Conservation (phyloP, 2,797 vertebrate genomes). For the Clarias laeviceps region DNA sequence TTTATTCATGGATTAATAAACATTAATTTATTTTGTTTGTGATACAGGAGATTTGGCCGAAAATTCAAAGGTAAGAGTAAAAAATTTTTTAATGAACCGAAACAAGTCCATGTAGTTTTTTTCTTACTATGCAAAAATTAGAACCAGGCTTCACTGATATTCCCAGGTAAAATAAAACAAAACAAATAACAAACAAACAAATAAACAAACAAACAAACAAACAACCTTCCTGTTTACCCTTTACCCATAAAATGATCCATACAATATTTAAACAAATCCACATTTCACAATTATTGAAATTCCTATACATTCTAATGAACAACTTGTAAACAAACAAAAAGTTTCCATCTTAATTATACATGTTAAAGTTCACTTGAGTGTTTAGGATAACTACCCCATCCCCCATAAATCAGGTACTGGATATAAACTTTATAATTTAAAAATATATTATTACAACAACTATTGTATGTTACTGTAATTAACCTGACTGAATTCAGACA, state of each 20-base stretch:
- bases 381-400: not conserved
- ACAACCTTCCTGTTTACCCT: not conserved
- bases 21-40: conserved; percentile 4
- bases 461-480: too few species aligned
- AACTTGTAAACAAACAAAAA: not conserved
- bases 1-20: conserved; percentile 15
- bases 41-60: conserved; percentile 67
- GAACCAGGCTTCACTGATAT: too few species aligned
- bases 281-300: not conserved
- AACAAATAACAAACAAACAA: too few species aligned
- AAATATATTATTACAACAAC: not conserved
- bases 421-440: not conserved
- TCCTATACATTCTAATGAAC: not conserved
- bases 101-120: not conserved
- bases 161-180: not conserved
- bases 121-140: too few species aligned
- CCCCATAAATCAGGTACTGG: not conserved
- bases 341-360: not conserved
- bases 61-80: conserved; percentile 61
- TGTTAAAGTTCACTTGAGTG: not conserved
- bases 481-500: not conserved
- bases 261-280: not conserved
- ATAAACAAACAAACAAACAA: too few species aligned
- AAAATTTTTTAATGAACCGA: not conserved
- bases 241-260: not conserved